Base-by-base conservation (phyloP, 2,113 vertebrate genomes). In the Istiophorus platypterus region DNA sequence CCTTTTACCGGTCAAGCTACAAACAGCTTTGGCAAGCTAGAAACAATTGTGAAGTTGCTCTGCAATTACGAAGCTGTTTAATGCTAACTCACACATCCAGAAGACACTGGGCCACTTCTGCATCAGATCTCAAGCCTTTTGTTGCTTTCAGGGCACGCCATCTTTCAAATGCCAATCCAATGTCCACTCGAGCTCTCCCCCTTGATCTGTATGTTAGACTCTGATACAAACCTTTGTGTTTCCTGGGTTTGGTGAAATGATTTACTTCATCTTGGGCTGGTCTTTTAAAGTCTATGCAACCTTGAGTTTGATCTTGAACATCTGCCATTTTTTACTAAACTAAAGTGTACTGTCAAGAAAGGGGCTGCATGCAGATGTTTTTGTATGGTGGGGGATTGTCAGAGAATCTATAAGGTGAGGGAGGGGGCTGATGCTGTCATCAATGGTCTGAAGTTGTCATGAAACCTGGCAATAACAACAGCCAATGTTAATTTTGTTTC, bases 51-150 rank as follows among this genome's bases (percentile, higher is more conserved):
- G n/a, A 51, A 65, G 24, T 34, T 41, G 52, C 24, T 27, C n/a
- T 41, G 20, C 51, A 37, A 26, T 11, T 14, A 37, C 2, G 24
- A 31, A 24, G 31, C 24, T 29, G 12, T 18, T 6, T 0, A 8
- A 8, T 17, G n/a, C 64, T 4, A 64, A 90, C 85, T 85, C 63
- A 88, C 85, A 0, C 2, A 56, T 84, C 42, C 34, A 85, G 77
- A 67, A 88, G 85, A 26, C 0, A 20, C 7, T 6, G 2, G 29
- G 88, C 88, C 22, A 87, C 5, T 0, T 61, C 58, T 56, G 37
- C 26, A 39, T 89, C 79, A 13, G 29, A 4, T 18, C 1, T 52
- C 26, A 78, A n/a, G 26, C 85, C 81, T 7, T 57, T 9, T 15
- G 1, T 3, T 0, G 13, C 0, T 67, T 80, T 87, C 39, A 79